Evolutionary conservation across 2,797 vertebrate genomes (phyloP), one percentile per base, ranked within the genome.

Genomic region (Muscicapa comitata): DNA sequence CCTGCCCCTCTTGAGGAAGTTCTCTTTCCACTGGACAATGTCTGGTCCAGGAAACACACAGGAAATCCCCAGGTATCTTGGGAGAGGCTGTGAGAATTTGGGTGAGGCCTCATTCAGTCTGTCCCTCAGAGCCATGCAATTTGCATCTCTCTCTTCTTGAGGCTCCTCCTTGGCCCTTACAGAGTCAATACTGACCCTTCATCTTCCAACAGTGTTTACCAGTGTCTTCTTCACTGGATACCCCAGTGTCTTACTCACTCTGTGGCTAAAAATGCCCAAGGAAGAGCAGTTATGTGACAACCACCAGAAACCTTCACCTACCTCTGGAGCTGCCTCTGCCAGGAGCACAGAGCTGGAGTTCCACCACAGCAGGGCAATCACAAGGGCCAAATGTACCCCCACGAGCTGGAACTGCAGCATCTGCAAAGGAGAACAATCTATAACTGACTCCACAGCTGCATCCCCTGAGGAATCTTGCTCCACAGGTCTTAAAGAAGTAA

Each of bases 401-500:
- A 96, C 65, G 71, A 96, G 77, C 91, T 97, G 96, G 88, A 97
- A 96, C 77, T 96, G 92, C 97, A 98, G 93, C 99, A 99, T 99
- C 99, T 99, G 96, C n/a, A 96, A 98, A 85, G 14, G 38, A 95
- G 25, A 97, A 76, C 33, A 72, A 38, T 7, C 26, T 57, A 2
- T 59, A 63, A 74, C 25, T 26, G 20, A 25, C 6, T 54, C 33
- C 53, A 42, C 26, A 63, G 31, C 17, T 55, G 73, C 29, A 9
- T 47, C 48, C 43, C 40, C 33, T 20, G 5, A 23, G 29, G 11
- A 80, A 28, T 7, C 25, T 53, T 19, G 3, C 33, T 90, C 73
- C 40, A 51, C 13, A 68, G 20, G 16, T 43, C 55, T 62, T 58
- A 7, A 48, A 73, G 11, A 43, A 63, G 15, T 37, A 31, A 81